These are phyloP conservation scores for Isotomurus palustris DNA, from an alignment of 2,888 invertebrate genomes.

Conservation along the genomic window DNA sequence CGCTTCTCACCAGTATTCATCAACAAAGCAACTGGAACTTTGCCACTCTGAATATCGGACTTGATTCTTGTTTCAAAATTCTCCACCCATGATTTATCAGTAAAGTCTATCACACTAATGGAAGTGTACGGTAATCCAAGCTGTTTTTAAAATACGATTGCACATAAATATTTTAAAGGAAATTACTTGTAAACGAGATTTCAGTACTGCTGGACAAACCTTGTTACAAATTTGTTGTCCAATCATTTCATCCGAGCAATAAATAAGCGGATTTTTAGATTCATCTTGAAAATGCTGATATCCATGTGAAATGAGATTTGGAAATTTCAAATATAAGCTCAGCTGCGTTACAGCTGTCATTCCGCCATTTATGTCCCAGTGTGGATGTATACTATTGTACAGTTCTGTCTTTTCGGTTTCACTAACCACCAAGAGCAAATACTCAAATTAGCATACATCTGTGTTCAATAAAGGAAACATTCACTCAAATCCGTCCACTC, in stretches of 20 bases:
- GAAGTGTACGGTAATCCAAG: constrained; percentile 40
- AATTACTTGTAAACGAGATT: not conserved
- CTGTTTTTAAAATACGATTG: constrained; percentile 28
- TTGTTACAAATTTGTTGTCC: constrained; percentile 41
- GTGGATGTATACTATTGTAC: constrained; percentile 41
- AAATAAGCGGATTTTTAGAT: constrained; percentile 38
- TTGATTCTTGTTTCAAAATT: constrained; percentile 36
- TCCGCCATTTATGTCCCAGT: constrained; percentile 42
- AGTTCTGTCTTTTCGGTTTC: constrained; percentile 15
- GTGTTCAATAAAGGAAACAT: not conserved
- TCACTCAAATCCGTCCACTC: constrained; percentile 6
- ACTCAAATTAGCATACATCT: not conserved
- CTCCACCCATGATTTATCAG: constrained; percentile 35
- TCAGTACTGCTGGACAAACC: constrained; percentile 15
- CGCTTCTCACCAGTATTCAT: constrained; percentile 44
- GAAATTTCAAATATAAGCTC: constrained; percentile 38
- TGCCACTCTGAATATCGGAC: constrained; percentile 29
- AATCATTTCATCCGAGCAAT: constrained; percentile 40
- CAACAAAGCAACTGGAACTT: constrained; percentile 38
- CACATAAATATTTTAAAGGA: constrained; percentile 4
- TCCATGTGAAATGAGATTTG: constrained; percentile 36
- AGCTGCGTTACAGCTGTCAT: constrained; percentile 34
- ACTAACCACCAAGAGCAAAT: not conserved
- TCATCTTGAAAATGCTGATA: constrained; percentile 41
- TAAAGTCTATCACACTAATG: constrained; percentile 33